Evolutionary conservation across 2,888 invertebrate species (phyloP), one percentile per base, ranked within the genome.

Genomic region (Andrena fulva): DNA sequence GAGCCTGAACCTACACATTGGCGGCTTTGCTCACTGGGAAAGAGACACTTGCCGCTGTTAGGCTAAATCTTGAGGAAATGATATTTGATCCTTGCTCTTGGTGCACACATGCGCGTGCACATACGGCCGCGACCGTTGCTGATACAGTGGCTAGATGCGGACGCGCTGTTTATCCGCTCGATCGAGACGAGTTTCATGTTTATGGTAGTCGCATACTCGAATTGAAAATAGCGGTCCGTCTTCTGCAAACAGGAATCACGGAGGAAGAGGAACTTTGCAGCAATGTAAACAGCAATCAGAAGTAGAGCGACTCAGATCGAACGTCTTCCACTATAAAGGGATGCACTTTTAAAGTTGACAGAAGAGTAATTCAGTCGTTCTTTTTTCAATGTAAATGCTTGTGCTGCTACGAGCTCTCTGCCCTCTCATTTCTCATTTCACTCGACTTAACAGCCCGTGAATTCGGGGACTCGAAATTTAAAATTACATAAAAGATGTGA

Each of bases 51-150:
- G 66, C 29, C 66, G 50, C 69, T 73, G 76, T 82, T 80, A 70
- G 82, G 50, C 67, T 77, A 80, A 82, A 80, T 82, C 82, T 82
- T 73, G 64, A 82, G 82, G 54, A 80, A 80, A 82, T 77, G 72
- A 76, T 52, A 76, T 72, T 80, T 69, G 80, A 80, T 82, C 76
- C 72, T 64, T 29, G 62, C 59, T 67, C n/a, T 50, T 54, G 24
- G 64, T 12, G 20, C n/a, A 50, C 68, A 59, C 52, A 24, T 20
- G 16, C 54, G 10, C n/a, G 24, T 6, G 29, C 31, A 10, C 62
- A 20, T 29, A 16, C 24, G 24, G 4, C 6, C 6, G 10, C 20
- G 24, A 20, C 10, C n/a, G 48, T 20, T n/a, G 59, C 50, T 24
- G 20, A 56, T 64, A 3, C 24, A 1, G 35, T 31, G 31, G 50